Evolutionary conservation across 2,113 vertebrate genomes (phyloP).

Genomic region (Cromileptes altivelis): DNA sequence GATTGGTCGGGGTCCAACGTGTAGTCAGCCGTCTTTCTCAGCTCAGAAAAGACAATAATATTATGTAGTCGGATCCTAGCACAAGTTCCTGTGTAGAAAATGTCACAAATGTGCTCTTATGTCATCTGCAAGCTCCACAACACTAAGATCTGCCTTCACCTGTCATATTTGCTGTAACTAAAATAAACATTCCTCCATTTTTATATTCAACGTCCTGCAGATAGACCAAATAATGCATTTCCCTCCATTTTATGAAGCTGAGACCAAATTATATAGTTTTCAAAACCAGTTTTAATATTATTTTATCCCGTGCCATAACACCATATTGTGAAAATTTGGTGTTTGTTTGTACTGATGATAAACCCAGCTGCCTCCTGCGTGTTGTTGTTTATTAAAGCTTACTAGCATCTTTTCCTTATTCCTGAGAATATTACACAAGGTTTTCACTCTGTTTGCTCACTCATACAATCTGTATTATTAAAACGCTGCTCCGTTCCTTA

Average conservation of each 20-base stretch:
- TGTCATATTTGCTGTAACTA: too few species aligned
- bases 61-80: too few species aligned
- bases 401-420: background rate
- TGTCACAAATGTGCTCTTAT: too few species aligned
- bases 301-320: background rate
- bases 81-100: too few species aligned
- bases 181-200: too few species aligned
- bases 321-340: background rate
- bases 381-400: constrained; percentile 24
- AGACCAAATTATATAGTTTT: background rate
- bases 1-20: too few species aligned
- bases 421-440: background rate
- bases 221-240: background rate
- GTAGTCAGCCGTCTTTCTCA: too few species aligned
- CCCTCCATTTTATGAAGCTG: background rate
- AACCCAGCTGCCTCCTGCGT: background rate
- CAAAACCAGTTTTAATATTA: background rate
- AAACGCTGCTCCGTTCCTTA: background rate
- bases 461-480: constrained; percentile 25
- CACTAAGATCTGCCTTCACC: too few species aligned
- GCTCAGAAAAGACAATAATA: too few species aligned
- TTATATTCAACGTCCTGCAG: too few species aligned
- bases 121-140: too few species aligned
- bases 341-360: background rate
- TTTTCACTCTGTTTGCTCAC: background rate